phyloP scores from a whole-genome alignment of 2,113 vertebrate species.

The Isurus oxyrinchus region DNA sequence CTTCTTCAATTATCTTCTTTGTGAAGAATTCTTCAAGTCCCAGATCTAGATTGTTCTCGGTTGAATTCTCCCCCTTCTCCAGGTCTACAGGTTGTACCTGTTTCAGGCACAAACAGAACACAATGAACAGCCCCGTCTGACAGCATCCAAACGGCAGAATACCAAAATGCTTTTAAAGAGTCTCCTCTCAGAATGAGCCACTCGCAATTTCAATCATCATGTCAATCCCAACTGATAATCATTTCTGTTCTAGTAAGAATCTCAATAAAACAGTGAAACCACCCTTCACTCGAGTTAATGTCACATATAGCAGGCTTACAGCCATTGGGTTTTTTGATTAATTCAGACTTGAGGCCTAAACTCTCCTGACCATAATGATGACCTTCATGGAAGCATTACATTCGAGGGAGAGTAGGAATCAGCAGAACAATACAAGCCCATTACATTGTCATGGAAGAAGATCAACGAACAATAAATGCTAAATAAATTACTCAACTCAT shows the following conservation, averaged over 20 bases:
- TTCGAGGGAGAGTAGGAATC: not conserved
- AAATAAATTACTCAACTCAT: not conserved
- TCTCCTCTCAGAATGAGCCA: not conserved
- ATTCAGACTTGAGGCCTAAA: not conserved
- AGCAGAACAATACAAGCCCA: not conserved
- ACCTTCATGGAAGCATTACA: not conserved
- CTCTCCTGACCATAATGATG: not conserved
- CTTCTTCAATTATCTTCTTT: conserved; percentile 81
- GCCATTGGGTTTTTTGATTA: not conserved
- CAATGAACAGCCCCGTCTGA: conserved; percentile 6
- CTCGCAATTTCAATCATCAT: not conserved
- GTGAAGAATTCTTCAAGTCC: conserved; percentile 94
- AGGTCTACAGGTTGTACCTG: conserved; percentile 69
- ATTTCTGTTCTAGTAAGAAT: not conserved
- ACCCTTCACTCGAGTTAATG: not conserved
- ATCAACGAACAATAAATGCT: not conserved
- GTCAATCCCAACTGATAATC: not conserved
- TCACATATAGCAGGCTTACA: not conserved
- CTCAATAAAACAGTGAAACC: not conserved
- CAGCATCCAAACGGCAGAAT: fast-evolving
- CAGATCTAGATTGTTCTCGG: conserved; percentile 79
- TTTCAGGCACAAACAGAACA: not conserved
- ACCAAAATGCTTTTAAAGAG: not conserved
- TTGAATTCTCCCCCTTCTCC: conserved; percentile 72
- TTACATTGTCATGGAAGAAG: not conserved